phyloP scores from a whole-genome alignment of 2,113 vertebrate species.

The Petromus typicus region DNA sequence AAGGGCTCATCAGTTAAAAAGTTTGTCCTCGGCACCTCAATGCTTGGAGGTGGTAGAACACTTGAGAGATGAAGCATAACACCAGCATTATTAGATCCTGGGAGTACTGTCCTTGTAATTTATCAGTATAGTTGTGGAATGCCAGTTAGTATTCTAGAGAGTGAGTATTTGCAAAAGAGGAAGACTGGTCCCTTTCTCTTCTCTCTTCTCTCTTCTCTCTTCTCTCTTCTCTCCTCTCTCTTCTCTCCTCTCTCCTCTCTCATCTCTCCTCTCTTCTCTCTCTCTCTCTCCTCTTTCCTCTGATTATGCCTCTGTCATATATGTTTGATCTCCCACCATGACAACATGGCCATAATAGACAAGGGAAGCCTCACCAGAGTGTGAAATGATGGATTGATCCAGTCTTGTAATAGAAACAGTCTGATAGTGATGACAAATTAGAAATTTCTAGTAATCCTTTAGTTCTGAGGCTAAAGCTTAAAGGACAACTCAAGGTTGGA shows the following conservation, averaged over 20 bases:
- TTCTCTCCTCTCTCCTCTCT: not conserved
- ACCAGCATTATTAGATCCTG: not conserved
- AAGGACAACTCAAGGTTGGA: not conserved
- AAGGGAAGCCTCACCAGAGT: not conserved
- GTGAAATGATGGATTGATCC: not conserved
- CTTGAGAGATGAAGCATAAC: not conserved
- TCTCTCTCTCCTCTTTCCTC: not conserved
- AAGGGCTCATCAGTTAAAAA: not conserved
- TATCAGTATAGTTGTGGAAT: not conserved
- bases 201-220: not conserved
- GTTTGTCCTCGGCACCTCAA: not conserved
- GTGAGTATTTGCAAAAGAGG: not conserved
- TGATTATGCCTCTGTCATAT: not conserved
- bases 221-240: not conserved
- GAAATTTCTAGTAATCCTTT: slow-evolving; percentile 36
- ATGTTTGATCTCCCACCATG: not conserved
- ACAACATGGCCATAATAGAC: not conserved
- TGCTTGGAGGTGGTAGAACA: not conserved
- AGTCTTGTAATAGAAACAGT: not conserved
- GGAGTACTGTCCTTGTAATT: not conserved
- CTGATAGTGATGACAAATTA: not conserved
- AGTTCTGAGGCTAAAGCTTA: not conserved
- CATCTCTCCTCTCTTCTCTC: no score
- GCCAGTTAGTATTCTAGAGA: not conserved
- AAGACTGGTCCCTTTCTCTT: not conserved